Evolutionary conservation across 2,888 invertebrate species (phyloP).

Genomic region (Mythimna vitellina): DNA sequence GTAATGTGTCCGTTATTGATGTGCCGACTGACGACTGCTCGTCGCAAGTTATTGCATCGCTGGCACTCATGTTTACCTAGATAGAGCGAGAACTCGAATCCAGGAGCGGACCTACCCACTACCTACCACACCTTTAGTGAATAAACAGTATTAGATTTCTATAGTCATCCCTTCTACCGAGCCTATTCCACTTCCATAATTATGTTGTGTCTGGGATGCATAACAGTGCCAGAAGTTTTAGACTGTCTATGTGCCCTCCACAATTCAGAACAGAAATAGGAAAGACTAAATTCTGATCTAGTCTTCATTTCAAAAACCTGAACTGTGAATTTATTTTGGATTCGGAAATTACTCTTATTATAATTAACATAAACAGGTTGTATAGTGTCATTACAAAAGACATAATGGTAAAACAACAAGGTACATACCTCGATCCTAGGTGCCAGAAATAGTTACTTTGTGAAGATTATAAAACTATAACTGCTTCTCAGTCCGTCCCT

Average conservation of each 20-base stretch:
- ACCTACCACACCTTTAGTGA: background rate
- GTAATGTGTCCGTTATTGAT: constrained; percentile 58
- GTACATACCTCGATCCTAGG: background rate
- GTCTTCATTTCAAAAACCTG: background rate
- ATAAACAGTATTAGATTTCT: background rate
- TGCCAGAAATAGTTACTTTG: background rate
- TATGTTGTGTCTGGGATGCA: background rate
- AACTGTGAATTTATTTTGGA: background rate
- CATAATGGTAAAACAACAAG: background rate
- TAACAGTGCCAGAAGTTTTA: background rate
- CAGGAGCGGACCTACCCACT: constrained; percentile 10
- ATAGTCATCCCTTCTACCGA: background rate
- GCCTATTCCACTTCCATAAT: background rate
- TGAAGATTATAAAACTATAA: background rate
- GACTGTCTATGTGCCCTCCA: too few species aligned
- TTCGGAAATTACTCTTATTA: background rate
- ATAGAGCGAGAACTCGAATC: constrained; percentile 28
- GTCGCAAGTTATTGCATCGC: constrained; percentile 56
- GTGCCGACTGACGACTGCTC: constrained; percentile 54
- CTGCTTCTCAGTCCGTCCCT: constrained; percentile 41
- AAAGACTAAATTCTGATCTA: background rate
- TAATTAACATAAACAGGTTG: background rate
- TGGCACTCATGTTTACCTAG: constrained; percentile 38
- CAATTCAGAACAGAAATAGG: background rate
- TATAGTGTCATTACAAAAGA: background rate